Conservation (phyloP, 2,797 vertebrate genomes). For the Chanos chanos region DNA sequence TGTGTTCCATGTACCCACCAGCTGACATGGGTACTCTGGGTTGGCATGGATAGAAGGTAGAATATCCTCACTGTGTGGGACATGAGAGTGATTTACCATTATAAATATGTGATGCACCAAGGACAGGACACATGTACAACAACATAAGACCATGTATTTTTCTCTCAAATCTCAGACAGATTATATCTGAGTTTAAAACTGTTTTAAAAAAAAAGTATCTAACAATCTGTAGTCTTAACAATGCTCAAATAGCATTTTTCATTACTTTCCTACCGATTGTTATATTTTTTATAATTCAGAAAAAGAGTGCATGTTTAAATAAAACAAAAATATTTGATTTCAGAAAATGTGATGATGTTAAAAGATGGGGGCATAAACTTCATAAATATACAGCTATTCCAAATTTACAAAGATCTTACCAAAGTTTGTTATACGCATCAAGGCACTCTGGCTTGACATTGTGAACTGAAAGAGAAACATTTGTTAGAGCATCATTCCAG, state of each 20-base stretch:
- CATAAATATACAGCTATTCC: not conserved
- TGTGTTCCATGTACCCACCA: slow-evolving; percentile 98
- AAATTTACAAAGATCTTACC: slow-evolving; percentile 73
- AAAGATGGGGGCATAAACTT: not conserved
- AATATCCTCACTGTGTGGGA: slow-evolving; percentile 77
- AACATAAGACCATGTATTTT: too few species aligned
- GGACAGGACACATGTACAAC: too few species aligned
- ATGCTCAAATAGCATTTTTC: not conserved
- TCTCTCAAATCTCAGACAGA: too few species aligned
- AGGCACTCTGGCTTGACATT: slow-evolving; percentile 97
- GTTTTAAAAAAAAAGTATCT: too few species aligned
- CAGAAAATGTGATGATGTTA: too few species aligned
- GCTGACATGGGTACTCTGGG: slow-evolving; percentile 89
- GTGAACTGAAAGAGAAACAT: slow-evolving; percentile 83
- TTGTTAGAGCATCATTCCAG: slow-evolving; percentile 27
- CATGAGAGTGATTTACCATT: too few species aligned
- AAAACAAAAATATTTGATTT: not conserved
- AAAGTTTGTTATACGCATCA: slow-evolving; percentile 93
- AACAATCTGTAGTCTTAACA: too few species aligned
- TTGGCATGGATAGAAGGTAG: slow-evolving; percentile 86
- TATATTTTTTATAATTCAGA: too few species aligned
- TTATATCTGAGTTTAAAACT: too few species aligned
- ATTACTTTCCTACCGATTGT: not conserved
- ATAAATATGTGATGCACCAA: too few species aligned
- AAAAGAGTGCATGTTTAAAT: not conserved